phyloP scores from a whole-genome alignment of 2,888 invertebrate genomes.

The Rhodophaea formosa region DNA sequence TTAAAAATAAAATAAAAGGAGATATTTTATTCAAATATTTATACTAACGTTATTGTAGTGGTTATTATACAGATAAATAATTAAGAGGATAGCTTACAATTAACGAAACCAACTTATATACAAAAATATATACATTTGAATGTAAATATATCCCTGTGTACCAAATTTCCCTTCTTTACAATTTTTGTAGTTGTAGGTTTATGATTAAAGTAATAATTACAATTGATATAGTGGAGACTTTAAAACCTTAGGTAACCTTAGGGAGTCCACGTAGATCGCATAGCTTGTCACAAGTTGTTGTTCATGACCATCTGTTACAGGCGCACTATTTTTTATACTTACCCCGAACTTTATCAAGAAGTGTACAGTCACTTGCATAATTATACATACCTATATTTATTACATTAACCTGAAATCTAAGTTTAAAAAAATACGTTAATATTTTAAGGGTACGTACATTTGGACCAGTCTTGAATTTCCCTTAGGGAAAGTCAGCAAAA shows the following conservation, averaged over 20 bases:
- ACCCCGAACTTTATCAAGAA: background rate
- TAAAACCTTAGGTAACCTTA: slow-evolving; percentile 29
- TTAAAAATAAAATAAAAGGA: slow-evolving; percentile 53
- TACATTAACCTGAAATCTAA: too few relatives aligned
- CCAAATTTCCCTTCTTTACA: slow-evolving; percentile 79
- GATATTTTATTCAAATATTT: slow-evolving; percentile 78
- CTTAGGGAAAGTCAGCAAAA: too few relatives aligned
- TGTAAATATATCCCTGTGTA: slow-evolving; percentile 77
- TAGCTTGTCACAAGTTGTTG: slow-evolving; percentile 6
- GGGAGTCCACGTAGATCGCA: slow-evolving; percentile 24
- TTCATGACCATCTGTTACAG: background rate
- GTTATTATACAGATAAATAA: slow-evolving; percentile 51
- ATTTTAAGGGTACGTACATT: too few relatives aligned
- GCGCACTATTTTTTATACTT: background rate
- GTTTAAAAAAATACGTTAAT: too few relatives aligned
- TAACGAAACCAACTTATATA: slow-evolving; percentile 73
- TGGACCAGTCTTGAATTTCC: too few relatives aligned
- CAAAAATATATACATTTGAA: slow-evolving; percentile 69
- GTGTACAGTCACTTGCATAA: background rate
- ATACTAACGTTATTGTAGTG: slow-evolving; percentile 74
- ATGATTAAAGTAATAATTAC: slow-evolving; percentile 33
- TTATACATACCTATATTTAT: too few relatives aligned
- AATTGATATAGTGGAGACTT: slow-evolving; percentile 27
- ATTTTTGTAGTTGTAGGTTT: slow-evolving; percentile 69
- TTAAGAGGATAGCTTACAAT: slow-evolving; percentile 42